Conservation (phyloP, 2,113 vertebrate genomes). For the Scomber scombrus region DNA sequence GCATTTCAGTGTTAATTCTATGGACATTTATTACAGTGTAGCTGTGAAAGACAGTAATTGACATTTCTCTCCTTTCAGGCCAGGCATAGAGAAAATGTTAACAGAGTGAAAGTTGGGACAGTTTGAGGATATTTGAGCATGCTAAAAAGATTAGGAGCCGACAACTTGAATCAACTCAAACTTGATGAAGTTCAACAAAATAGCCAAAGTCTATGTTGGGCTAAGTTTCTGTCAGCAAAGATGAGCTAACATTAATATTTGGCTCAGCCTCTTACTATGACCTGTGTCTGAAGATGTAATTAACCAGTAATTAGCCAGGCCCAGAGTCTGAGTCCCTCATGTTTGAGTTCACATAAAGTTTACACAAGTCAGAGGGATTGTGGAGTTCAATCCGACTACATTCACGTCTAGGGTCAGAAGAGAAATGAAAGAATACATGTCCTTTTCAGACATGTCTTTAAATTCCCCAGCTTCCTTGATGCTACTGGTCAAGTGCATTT, state of each 20-base stretch:
- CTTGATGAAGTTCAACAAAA: constrained; percentile 18
- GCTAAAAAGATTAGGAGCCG: neutral
- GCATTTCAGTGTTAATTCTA: no score
- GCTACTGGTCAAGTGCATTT: constrained; percentile 21
- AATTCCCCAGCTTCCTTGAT: constrained; percentile 30
- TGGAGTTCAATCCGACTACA: constrained; percentile 50
- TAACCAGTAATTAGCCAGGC: constrained; percentile 67
- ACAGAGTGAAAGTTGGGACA: neutral
- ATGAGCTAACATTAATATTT: constrained; percentile 44
- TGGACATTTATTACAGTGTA: no score
- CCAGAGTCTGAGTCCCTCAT: constrained; percentile 35
- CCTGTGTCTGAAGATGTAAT: constrained; percentile 65
- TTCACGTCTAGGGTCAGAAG: constrained; percentile 36
- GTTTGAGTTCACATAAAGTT: constrained; percentile 54
- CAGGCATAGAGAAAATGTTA: neutral
- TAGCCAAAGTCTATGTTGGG: constrained; percentile 21
- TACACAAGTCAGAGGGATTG: constrained; percentile 55
- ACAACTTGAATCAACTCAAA: constrained; percentile 9
- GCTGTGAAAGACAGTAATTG: neutral
- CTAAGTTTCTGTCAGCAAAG: constrained; percentile 45
- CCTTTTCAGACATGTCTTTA: constrained; percentile 48
- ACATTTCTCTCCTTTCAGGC: neutral
- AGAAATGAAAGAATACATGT: constrained; percentile 35
- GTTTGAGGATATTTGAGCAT: constrained; percentile 20
- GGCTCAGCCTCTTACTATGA: constrained; percentile 50